phyloP scores from a whole-genome alignment of 2,113 vertebrate genomes.

The Leptosomus discolor region DNA sequence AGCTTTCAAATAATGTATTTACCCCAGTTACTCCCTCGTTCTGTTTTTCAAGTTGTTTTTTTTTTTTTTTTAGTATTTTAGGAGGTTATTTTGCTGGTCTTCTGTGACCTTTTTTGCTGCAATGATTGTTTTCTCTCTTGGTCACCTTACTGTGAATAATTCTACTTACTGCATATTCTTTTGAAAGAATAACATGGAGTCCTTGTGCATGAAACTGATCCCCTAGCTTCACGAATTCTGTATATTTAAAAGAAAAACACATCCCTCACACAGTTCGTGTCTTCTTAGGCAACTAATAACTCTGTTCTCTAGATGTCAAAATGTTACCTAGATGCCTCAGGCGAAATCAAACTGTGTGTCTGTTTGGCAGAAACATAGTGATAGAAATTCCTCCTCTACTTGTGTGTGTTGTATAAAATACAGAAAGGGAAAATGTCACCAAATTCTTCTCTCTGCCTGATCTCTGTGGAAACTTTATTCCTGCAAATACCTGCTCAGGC shows the following conservation, averaged over 20 bases:
- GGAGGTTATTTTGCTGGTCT: background rate
- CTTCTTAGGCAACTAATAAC: background rate
- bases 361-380: background rate
- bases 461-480: background rate
- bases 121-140: background rate
- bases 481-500: background rate
- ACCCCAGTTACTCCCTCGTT: background rate
- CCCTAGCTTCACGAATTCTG: background rate
- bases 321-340: background rate
- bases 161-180: background rate
- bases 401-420: fast-evolving
- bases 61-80: background rate
- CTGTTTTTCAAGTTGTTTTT: background rate
- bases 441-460: background rate
- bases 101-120: background rate
- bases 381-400: background rate
- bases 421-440: background rate
- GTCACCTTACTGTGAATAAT: background rate
- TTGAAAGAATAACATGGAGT: background rate
- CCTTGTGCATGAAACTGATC: background rate
- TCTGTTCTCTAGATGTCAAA: background rate
- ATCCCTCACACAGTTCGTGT: background rate
- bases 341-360: background rate
- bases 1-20: background rate
- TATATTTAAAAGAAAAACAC: background rate